Conservation (phyloP, 1,140 invertebrate species). For the Euschistus heros region DNA sequence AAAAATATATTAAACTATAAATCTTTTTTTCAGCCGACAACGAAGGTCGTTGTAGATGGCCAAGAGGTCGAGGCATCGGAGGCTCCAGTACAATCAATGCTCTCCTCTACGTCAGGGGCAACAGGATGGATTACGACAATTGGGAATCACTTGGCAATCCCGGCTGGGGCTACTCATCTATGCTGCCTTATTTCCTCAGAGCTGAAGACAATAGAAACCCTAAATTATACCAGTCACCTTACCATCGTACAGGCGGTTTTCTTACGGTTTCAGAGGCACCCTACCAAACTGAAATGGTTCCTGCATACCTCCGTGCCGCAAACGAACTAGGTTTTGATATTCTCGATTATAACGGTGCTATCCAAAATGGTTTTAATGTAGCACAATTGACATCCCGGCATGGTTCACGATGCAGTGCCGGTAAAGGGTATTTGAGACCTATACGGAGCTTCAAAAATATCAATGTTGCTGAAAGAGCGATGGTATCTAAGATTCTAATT, state of each 20-base stretch:
- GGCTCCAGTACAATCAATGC: conserved; percentile 49
- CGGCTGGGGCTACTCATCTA: conserved; percentile 44
- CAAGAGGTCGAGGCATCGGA: conserved; percentile 45
- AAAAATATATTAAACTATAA: not conserved
- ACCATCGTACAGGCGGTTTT: conserved; percentile 64
- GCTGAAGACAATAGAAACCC: conserved; percentile 41
- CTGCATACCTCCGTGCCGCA: conserved; percentile 58
- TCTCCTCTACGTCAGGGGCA: conserved; percentile 50
- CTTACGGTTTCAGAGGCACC: conserved; percentile 54
- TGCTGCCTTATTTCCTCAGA: conserved; percentile 46
- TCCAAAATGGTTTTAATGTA: conserved; percentile 67
- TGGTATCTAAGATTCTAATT: conserved; percentile 55
- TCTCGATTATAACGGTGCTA: conserved; percentile 59
- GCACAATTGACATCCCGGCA: conserved; percentile 66
- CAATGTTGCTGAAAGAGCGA: conserved; percentile 47
- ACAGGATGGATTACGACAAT: conserved; percentile 45
- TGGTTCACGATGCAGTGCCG: conserved; percentile 74
- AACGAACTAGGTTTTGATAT: conserved; percentile 80
- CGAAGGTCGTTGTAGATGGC: not conserved
- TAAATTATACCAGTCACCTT: conserved; percentile 35
- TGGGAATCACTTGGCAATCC: conserved; percentile 40
- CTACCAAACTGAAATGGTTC: conserved; percentile 38
- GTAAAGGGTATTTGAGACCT: conserved; percentile 69
- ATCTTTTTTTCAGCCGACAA: not conserved
- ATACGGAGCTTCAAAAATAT: conserved; percentile 49